phyloP scores from a whole-genome alignment of 2,888 invertebrate genomes.

The Gymnocheta viridis region DNA sequence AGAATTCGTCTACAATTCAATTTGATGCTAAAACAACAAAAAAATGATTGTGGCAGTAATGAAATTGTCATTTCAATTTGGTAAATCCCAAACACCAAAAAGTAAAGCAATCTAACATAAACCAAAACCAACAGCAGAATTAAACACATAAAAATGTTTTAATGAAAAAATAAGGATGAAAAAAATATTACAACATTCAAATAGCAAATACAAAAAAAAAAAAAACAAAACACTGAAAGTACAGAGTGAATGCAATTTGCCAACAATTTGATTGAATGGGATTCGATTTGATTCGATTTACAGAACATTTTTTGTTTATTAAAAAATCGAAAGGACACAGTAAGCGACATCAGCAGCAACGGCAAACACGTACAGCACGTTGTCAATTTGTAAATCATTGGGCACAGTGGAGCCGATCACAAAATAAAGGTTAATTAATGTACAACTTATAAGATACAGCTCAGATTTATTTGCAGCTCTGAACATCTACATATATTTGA shows the following conservation, averaged over 20 bases:
- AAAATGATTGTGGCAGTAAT: slow-evolving; percentile 65
- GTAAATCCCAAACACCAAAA: slow-evolving; percentile 67
- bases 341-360: slow-evolving; percentile 32
- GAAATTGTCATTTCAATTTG: slow-evolving; percentile 69
- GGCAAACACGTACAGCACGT: slow-evolving; percentile 3
- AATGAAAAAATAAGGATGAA: slow-evolving; percentile 17
- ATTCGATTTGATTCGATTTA: slow-evolving; percentile 70
- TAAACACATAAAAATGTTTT: slow-evolving; percentile 16
- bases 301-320: slow-evolving; percentile 30
- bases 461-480: no score
- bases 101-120: slow-evolving; percentile 49
- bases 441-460: no score
- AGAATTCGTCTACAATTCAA: slow-evolving; percentile 62
- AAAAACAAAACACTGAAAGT: slow-evolving; percentile 3
- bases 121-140: slow-evolving; percentile 31
- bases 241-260: slow-evolving; percentile 66
- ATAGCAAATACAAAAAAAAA: background rate
- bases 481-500: no score
- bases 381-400: slow-evolving; percentile 24
- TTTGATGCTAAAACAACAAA: slow-evolving; percentile 44
- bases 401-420: background rate
- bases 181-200: slow-evolving; percentile 21
- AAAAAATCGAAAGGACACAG: slow-evolving; percentile 31
- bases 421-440: no score
- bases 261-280: slow-evolving; percentile 70